Conservation (phyloP, 1,140 invertebrate genomes). For the Drosophila burlai region DNA sequence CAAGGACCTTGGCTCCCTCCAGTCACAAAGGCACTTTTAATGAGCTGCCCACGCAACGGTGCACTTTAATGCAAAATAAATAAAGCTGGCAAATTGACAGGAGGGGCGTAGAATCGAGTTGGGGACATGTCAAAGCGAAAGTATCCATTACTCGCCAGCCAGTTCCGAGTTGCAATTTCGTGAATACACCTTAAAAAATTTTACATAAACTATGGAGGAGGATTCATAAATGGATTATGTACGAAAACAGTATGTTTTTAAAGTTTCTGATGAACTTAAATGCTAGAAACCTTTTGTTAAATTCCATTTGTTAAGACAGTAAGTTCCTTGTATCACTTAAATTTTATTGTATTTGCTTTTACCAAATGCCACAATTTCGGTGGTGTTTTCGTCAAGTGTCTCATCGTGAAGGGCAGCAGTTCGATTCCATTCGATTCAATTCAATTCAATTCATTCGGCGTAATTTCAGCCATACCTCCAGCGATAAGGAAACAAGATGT, state of each 20-base stretch:
- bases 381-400: background rate
- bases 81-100: slow-evolving; percentile 62
- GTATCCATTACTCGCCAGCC: slow-evolving; percentile 49
- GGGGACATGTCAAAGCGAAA: slow-evolving; percentile 35
- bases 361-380: background rate
- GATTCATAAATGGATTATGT: background rate
- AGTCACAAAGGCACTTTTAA: slow-evolving; percentile 74
- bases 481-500: slow-evolving; percentile 38
- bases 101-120: background rate
- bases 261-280: background rate
- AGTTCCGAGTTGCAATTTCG: slow-evolving; percentile 35
- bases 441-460: slow-evolving; percentile 48
- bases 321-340: too few species aligned
- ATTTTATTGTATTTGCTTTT: too few species aligned
- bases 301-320: background rate
- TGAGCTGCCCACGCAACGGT: slow-evolving; percentile 73
- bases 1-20: slow-evolving; percentile 19
- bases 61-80: slow-evolving; percentile 81
- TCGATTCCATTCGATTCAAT: slow-evolving; percentile 27
- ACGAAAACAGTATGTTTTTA: background rate
- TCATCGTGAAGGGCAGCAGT: slow-evolving; percentile 19
- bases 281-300: too few species aligned
- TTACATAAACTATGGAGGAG: background rate
- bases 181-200: slow-evolving; percentile 11
- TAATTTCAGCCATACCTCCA: slow-evolving; percentile 40